Evolutionary conservation across 2,888 invertebrate species (phyloP), one percentile per base, ranked within the genome.

Genomic region (Hydraecia micacea): DNA sequence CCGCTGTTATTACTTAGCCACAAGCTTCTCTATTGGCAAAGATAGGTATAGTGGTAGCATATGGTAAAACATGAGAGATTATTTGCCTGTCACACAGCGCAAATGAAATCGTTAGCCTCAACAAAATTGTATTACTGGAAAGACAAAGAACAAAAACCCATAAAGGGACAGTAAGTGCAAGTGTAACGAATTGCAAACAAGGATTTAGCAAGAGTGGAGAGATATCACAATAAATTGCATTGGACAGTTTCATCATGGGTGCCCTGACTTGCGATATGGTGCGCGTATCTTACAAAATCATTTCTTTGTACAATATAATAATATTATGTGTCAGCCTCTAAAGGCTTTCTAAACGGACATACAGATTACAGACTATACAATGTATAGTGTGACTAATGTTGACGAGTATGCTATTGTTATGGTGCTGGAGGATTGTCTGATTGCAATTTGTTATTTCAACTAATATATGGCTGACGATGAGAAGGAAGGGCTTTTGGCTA

Each of bases 161-260:
- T 62, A 63, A 67, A 83, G 73, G 72, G 76, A 69, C 62, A 49
- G 1, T 71, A 71, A 66, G 65, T 69, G 77, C 62, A 86, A 88
- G 83, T 84, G 80, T 83, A 69, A 63, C 89, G 42, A 87, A 88
- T 86, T 65, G 79, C 77, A 79, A 87, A 88, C 81, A 77, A 86
- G 74, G 79, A 84, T 89, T 89, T 75, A 68, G 79, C 76, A 88
- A 89, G 46, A 80, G 62, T 63, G 9, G 28, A 73, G 67, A 80
- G 77, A 80, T 88, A 85, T 83, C 86, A 84, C 77, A 88, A 81
- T 83, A 79, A 85, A 85, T 80, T 87, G 84, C 87, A 86, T 75
- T 79, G 77, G 79, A 84, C 81, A 76, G 42, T 88, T 89, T 84
- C 88, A 66, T 62, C 86, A 88, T 82, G 69, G 60, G 63, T 69